Evolutionary conservation across 2,113 vertebrate genomes (phyloP).

Genomic region (Eretmochelys imbricata): DNA sequence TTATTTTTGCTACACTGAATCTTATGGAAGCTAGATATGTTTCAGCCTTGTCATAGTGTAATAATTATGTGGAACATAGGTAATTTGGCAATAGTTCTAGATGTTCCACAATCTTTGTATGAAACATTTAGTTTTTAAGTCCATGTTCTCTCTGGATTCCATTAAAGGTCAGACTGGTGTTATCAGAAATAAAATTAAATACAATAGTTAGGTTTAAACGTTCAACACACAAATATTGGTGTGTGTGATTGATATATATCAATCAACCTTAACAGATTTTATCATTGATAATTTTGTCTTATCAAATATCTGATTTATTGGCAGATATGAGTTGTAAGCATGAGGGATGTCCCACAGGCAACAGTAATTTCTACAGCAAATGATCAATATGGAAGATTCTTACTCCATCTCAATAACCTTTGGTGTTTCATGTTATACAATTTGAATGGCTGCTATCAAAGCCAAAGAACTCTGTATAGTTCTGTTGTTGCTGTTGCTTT

Average conservation of each 20-base stretch:
- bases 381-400: background rate
- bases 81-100: background rate
- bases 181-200: background rate
- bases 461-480: background rate
- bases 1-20: background rate
- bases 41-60: background rate
- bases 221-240: background rate
- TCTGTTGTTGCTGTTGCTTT: background rate
- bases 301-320: background rate
- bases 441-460: background rate
- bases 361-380: background rate
- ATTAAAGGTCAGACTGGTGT: background rate
- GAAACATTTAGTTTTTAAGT: background rate
- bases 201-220: background rate
- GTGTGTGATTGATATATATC: background rate
- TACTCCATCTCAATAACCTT: background rate
- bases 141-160: background rate
- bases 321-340: background rate
- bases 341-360: background rate
- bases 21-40: background rate
- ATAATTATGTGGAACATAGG: background rate
- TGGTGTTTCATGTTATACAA: background rate
- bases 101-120: background rate
- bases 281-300: background rate
- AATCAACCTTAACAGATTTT: background rate